phyloP scores from a whole-genome alignment of 2,113 vertebrate genomes.

The Circaetus cinerascens region DNA sequence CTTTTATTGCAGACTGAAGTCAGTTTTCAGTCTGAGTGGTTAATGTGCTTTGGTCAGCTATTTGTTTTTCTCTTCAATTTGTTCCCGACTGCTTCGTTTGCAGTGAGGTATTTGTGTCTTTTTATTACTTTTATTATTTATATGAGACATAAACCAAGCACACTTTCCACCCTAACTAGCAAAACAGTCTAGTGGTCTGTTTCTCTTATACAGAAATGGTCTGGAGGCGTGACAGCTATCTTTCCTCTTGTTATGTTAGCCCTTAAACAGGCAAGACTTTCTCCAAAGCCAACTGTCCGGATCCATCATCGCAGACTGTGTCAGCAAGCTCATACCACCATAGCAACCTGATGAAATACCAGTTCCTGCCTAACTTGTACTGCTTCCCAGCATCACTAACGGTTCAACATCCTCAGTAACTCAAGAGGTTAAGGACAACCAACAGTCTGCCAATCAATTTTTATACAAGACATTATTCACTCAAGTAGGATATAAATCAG shows the following conservation, averaged over 20 bases:
- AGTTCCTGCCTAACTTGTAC: not conserved
- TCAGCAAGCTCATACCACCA: not conserved
- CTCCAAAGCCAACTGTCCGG: not conserved
- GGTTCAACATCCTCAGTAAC: not conserved
- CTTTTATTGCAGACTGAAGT: not conserved
- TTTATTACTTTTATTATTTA: slow-evolving; percentile 52
- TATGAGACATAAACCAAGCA: slow-evolving; percentile 41
- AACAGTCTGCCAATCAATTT: not conserved
- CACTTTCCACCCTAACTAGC: not conserved
- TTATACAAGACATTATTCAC: not conserved
- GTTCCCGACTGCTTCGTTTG: not conserved
- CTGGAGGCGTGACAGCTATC: not conserved
- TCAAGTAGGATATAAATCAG: not conserved
- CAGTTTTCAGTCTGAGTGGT: not conserved
- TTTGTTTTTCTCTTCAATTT: slow-evolving; percentile 44
- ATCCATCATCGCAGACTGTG: not conserved
- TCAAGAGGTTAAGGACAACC: not conserved
- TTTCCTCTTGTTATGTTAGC: not conserved
- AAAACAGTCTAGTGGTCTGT: slow-evolving; percentile 8
- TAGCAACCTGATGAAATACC: not conserved
- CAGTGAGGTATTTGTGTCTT: not conserved
- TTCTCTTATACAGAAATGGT: not conserved
- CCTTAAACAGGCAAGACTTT: slow-evolving; percentile 14
- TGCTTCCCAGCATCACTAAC: not conserved
- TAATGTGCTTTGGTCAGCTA: slow-evolving; percentile 1